A percentile compares a stretch with the other conserved stretches of the same genome.
Evolutionary conservation across 2,113 vertebrate species (phyloP).

Genomic region (Pygoscelis antarcticus): DNA sequence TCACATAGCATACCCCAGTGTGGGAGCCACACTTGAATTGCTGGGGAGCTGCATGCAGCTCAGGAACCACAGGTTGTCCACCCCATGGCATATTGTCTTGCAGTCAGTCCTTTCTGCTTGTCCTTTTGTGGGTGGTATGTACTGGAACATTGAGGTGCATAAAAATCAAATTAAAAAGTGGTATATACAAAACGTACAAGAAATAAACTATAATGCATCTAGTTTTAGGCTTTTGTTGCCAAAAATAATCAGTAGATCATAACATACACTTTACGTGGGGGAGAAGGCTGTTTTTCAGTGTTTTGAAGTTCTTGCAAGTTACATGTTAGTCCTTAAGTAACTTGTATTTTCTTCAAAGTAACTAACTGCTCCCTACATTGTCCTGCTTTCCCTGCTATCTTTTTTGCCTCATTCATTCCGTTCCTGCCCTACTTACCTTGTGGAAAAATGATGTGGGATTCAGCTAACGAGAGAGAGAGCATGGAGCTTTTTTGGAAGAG

Average conservation of each 20-base stretch:
- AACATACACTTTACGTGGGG: background rate
- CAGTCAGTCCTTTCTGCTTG: background rate
- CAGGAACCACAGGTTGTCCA: fast-evolving
- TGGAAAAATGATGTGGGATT: background rate
- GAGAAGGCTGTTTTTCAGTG: background rate
- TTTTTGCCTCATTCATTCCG: background rate
- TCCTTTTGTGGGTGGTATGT: background rate
- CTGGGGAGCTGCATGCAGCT: background rate
- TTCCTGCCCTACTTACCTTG: background rate
- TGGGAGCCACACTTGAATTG: fast-evolving
- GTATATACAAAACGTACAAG: background rate
- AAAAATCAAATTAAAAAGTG: background rate
- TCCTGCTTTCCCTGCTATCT: background rate
- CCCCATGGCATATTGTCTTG: background rate
- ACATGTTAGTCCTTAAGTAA: background rate
- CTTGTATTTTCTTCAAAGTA: background rate
- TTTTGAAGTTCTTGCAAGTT: background rate
- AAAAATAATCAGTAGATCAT: background rate
- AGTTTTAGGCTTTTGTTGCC: background rate
- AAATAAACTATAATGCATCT: background rate
- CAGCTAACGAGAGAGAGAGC: background rate
- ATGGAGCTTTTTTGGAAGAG: background rate
- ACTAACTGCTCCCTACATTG: background rate
- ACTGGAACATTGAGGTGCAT: background rate
- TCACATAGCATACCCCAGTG: background rate